phyloP scores from a whole-genome alignment of 2,888 invertebrate species.

The Lissonota sp. region DNA sequence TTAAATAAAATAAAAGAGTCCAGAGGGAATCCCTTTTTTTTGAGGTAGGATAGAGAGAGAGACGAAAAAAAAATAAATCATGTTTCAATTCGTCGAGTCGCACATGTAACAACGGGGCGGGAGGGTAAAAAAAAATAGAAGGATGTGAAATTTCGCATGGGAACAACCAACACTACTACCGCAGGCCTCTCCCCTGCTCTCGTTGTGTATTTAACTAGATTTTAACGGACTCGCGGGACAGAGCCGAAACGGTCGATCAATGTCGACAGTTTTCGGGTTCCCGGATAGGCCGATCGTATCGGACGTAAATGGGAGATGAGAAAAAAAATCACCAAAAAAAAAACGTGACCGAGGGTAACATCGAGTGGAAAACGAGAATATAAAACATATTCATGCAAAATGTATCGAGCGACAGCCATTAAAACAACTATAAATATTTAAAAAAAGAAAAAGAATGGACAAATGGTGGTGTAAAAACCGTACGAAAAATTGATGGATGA shows the following conservation, averaged over 20 bases:
- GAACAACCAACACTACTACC: constrained; percentile 7
- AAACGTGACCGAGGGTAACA: constrained; percentile 4
- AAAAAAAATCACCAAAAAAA: constrained; percentile 7
- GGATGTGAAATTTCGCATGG: constrained; percentile 41
- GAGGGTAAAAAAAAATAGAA: constrained; percentile 13
- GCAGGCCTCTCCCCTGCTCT: constrained; percentile 68
- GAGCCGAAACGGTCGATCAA: constrained; percentile 77
- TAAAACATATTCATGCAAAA: constrained; percentile 9
- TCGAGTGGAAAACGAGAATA: not conserved
- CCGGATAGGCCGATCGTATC: constrained; percentile 23
- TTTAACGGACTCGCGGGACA: constrained; percentile 79
- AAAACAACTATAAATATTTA: constrained; percentile 34
- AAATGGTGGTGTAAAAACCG: not conserved
- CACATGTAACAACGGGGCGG: constrained; percentile 61
- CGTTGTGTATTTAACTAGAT: constrained; percentile 81
- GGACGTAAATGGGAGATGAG: constrained; percentile 18
- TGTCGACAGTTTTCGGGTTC: constrained; percentile 72
- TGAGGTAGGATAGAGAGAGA: not conserved
- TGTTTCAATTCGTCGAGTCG: constrained; percentile 77
- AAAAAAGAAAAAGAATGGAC: not conserved
- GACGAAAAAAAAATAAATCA: constrained; percentile 68
- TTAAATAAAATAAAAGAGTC: constrained; percentile 43
- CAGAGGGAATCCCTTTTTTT: constrained; percentile 10
- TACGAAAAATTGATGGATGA: constrained; percentile 1
- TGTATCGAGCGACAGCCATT: constrained; percentile 1